These are phyloP conservation scores for Coenonympha glycerion DNA, from an alignment of 2,888 invertebrate species.

Conservation along the genomic window DNA sequence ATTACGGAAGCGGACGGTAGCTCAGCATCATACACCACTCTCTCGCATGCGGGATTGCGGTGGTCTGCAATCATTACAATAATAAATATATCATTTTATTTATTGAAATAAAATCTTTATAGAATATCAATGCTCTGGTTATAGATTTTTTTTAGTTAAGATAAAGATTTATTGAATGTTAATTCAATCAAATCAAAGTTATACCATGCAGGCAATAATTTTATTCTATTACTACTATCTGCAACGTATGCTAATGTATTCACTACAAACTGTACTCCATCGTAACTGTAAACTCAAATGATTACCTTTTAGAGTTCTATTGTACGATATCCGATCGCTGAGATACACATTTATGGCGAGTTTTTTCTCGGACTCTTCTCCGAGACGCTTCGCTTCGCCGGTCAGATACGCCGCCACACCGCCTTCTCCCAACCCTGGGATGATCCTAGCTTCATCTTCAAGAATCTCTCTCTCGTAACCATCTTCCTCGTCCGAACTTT, in stretches of 20 bases:
- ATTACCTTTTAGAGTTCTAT: conserved; percentile 82
- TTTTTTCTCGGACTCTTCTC: conserved; percentile 84
- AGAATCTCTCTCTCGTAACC: conserved; percentile 71
- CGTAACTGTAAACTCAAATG: background rate
- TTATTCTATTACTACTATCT: too few species aligned
- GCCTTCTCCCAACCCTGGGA: conserved; percentile 82
- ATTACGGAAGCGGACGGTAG: conserved; percentile 86
- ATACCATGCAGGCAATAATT: too few species aligned
- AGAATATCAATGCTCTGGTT: too few species aligned
- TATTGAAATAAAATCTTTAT: too few species aligned
- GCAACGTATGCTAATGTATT: background rate
- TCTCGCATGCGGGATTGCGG: conserved; percentile 59
- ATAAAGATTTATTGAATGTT: too few species aligned
- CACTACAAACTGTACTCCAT: background rate
- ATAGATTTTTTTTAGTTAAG: too few species aligned
- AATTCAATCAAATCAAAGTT: too few species aligned
- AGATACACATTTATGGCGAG: conserved; percentile 92
- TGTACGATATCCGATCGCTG: conserved; percentile 90
- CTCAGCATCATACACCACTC: conserved; percentile 68
- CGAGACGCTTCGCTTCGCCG: conserved; percentile 79
- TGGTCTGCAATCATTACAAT: too few species aligned
- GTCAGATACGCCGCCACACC: conserved; percentile 80
- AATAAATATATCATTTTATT: too few species aligned
- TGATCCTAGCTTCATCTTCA: conserved; percentile 79
- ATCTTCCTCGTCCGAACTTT: conserved; percentile 36